phyloP scores from a whole-genome alignment of 2,888 invertebrate species.

The Epistrophe grossulariae region DNA sequence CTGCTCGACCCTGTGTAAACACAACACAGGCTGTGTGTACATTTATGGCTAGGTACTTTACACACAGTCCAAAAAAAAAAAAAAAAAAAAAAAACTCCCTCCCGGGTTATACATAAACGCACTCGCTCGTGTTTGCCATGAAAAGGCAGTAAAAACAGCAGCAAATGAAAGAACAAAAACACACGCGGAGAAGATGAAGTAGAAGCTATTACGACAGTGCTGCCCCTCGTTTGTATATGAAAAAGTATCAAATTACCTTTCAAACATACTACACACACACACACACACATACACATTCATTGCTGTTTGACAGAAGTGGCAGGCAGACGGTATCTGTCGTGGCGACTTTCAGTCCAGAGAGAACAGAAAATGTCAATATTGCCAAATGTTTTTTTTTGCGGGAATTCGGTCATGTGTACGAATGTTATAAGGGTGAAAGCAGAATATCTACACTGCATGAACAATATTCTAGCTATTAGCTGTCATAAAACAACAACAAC shows the following conservation, averaged over 20 bases:
- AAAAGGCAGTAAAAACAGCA: constrained; percentile 59
- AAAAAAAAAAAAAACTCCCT: constrained; percentile 35
- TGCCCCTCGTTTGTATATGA: constrained; percentile 73
- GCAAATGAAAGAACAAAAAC: constrained; percentile 49
- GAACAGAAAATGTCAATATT: constrained; percentile 45
- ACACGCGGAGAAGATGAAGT: constrained; percentile 67
- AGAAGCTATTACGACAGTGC: constrained; percentile 75
- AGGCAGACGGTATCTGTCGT: constrained; percentile 70
- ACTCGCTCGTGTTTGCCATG: constrained; percentile 44
- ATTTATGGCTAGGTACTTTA: constrained; percentile 52
- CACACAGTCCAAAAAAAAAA: constrained; percentile 30
- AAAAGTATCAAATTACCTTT: constrained; percentile 71
- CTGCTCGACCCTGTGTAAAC: constrained; percentile 52
- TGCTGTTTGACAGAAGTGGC: constrained; percentile 66
- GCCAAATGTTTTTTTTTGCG: constrained; percentile 60
- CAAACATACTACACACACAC: constrained; percentile 49
- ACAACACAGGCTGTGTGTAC: constrained; percentile 70
- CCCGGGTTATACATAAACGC: constrained; percentile 30
- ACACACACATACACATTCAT: constrained; percentile 59
- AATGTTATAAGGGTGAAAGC: constrained; percentile 35
- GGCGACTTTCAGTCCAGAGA: constrained; percentile 68
- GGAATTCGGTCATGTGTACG: constrained; percentile 20
- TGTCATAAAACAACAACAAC: constrained; percentile 23
- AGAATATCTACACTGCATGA: not conserved
- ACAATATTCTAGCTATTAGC: constrained; percentile 17